These are phyloP conservation scores for Glaucidium brasilianum DNA, from an alignment of 2,113 vertebrate genomes.

Conservation along the genomic window DNA sequence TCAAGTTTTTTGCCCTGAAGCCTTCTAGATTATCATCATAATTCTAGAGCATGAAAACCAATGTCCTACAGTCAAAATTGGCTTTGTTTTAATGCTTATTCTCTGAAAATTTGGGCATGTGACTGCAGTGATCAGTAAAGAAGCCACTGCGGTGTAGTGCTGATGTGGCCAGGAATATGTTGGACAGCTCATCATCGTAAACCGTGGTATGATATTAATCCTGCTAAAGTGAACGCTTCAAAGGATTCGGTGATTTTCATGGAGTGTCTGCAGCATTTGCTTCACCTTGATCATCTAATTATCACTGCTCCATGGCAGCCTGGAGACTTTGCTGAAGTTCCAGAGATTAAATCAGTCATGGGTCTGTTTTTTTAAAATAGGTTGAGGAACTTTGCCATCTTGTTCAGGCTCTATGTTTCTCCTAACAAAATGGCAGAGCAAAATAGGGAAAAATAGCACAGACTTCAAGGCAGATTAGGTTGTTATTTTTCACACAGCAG, in stretches of 20 bases:
- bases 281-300: neutral
- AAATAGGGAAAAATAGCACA: neutral
- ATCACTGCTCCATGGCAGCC: neutral
- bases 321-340: neutral
- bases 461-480: neutral
- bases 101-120: neutral
- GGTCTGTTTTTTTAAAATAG: neutral
- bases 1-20: neutral
- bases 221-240: neutral
- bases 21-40: neutral
- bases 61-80: neutral
- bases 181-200: neutral
- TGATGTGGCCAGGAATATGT: neutral
- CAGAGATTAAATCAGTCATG: neutral
- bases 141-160: rapidly evolving
- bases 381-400: neutral
- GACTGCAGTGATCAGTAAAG: neutral
- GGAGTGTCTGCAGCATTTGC: neutral
- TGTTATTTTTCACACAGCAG: neutral
- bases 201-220: neutral
- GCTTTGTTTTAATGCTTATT: neutral
- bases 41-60: neutral
- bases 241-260: neutral
- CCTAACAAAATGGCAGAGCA: neutral
- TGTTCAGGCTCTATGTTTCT: neutral